Base-by-base conservation (phyloP, 1,140 invertebrate genomes). In the Drosophila biarmipes region DNA sequence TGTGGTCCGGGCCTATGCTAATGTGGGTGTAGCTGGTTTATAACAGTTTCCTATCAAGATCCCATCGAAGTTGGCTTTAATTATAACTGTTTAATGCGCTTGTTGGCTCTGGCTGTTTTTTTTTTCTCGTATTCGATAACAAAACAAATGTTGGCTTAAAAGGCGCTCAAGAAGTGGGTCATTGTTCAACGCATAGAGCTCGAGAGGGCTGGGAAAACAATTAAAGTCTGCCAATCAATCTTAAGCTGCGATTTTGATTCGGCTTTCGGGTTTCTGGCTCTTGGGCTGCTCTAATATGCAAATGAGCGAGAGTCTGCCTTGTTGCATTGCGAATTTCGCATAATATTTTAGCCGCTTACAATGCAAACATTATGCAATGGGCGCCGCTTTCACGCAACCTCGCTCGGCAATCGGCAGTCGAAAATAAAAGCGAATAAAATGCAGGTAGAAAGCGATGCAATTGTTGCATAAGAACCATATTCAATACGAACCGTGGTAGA, bases 11-110 rank as follows among this genome's bases (percentile, higher is more conserved):
- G 43, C 27, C 46, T 80, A 86, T 80, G 77, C 52, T 58, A 86
- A 80, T 87, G 81, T 86, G 82, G 82, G 82, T 79, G 82, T 89
- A 72, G 74, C 84, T 66, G 74, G 51, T 64, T 76, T 85, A 77
- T 73, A 80, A 82, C 80, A 49, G 63, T 75, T 80, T 85, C 74
- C 62, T 57, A 79, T 79, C 68, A 35, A 52, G 19, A 38, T 59
- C 49, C 35, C 24, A 53, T 49, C 66, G 45, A 19, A 46, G 54
- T 59, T 66, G 80, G 56, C 54, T 66, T 61, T 79, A 69, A 58
- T 81, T 86, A 86, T 87, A 87, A 81, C 73, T 81, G 78, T 80
- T 73, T 76, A 56, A 71, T 51, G 56, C 46, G 51, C 68, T 72
- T 43, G 59, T 45, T 59, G 15, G 63, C 35, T 40, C 10, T 2